A percentile compares a stretch with the other conserved stretches of the same genome.
Evolutionary conservation across 2,113 vertebrate genomes (phyloP).

Genomic region (Steatornis caripensis): DNA sequence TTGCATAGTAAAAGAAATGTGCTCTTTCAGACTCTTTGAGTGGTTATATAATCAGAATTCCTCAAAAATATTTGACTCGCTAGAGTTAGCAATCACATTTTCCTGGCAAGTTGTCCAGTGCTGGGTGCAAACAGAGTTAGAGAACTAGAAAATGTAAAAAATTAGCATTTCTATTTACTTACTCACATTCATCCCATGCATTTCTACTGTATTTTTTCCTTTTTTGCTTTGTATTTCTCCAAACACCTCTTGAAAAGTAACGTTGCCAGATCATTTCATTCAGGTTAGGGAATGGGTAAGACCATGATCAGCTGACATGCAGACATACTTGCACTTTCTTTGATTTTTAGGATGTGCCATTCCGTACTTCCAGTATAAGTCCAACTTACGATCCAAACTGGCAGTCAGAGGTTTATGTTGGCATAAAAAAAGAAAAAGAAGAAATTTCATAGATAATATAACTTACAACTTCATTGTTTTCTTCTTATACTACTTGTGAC

Average conservation of each 20-base stretch:
- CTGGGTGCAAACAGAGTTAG: background rate
- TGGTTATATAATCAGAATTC: slow-evolving; percentile 19
- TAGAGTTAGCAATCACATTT: slow-evolving; percentile 20
- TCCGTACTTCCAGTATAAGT: background rate
- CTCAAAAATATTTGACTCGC: slow-evolving; percentile 34
- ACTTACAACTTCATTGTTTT: background rate
- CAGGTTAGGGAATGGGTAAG: background rate
- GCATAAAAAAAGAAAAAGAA: background rate
- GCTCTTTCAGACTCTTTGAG: background rate
- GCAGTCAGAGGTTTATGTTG: background rate
- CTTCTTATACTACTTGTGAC: background rate
- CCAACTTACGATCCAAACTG: background rate
- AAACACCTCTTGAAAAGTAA: background rate
- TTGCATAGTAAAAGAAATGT: background rate
- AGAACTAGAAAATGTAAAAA: slow-evolving; percentile 24
- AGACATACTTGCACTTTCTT: background rate
- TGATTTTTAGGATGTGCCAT: background rate
- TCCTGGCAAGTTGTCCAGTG: slow-evolving; percentile 1
- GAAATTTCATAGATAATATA: background rate
- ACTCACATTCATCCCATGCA: background rate
- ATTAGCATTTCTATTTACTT: background rate
- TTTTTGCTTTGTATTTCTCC: background rate
- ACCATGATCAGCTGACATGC: background rate
- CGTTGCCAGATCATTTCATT: background rate
- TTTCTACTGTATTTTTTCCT: background rate